Evolutionary conservation across 35 echinoderm and acorn worm species (phyloP).

Genomic region (Diadema setosum): DNA sequence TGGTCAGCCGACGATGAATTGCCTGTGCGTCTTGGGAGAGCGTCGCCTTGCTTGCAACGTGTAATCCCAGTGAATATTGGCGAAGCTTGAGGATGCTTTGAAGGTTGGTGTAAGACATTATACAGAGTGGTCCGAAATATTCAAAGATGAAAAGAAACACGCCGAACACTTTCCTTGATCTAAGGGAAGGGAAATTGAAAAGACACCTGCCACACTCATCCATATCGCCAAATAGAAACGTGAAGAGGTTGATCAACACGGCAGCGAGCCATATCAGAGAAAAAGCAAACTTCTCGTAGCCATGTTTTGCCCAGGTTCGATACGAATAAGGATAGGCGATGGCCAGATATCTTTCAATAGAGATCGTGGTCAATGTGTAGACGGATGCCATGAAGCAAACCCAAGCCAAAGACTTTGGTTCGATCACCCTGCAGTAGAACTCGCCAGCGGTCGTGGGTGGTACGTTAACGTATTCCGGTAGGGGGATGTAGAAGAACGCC

Average conservation of each 20-base stretch:
- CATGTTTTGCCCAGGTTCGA: neutral
- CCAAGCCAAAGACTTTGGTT: neutral
- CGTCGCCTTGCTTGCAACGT: neutral
- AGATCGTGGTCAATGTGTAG: neutral
- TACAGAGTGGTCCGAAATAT: neutral
- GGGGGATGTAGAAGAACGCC: neutral
- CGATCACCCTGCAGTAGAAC: neutral
- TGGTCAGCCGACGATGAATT: neutral
- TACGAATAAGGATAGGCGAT: neutral
- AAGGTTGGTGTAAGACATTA: neutral
- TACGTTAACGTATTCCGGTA: neutral
- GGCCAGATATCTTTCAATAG: neutral
- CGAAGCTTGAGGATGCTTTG: neutral
- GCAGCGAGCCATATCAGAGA: neutral
- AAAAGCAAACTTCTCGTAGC: neutral
- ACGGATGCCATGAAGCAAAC: neutral
- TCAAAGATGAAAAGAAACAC: neutral
- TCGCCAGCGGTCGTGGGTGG: neutral
- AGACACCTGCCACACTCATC: neutral
- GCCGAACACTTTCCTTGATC: neutral
- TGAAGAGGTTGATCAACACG: neutral
- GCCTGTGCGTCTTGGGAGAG: neutral
- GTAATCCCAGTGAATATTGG: neutral
- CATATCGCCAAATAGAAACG: neutral
- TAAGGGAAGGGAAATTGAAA: neutral